Base-by-base conservation (phyloP, 1,140 invertebrate species). In the Bombus pascuorum region DNA sequence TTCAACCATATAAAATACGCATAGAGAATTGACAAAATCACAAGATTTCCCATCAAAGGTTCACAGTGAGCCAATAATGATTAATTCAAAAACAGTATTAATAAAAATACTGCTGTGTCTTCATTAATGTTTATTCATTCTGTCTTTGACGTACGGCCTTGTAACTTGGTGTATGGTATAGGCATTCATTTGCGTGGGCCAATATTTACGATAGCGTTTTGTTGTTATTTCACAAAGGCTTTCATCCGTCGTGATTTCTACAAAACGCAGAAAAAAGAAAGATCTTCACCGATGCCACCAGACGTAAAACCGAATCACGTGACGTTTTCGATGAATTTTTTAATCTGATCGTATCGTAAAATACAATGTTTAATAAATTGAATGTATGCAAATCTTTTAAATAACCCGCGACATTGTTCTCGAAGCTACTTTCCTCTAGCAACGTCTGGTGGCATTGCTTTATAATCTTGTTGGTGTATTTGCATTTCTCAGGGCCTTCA, bases 401-500 rank as follows among this genome's bases (percentile, higher is more conserved):
- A 89, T 77, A 65, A 71, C 82, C 86, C 87, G 87, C 87, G 73
- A 32, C 9, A 59, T 82, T 72, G 28, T 57, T 18, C n/a, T 34
- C 18, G 28, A 81, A 44, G 13, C 71, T 73, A 59, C 37, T 85
- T 89, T 85, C 9, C 65, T 47, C 15, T 59, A 28, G 13, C n/a
- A 81, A 89, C 87, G 86, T 87, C 83, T 85, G 87, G 86, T 79
- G 87, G 86, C 87, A 85, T 76, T 77, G 39, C 66, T 76, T 70
- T 53, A n/a, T 47, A 47, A n/a, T 53, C 53, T 81, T 71, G 59
- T 79, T 81, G 73, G 81, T 87, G 65, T 83, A 72, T 87, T 85
- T 77, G 86, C 88, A 87, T 90, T 83, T 81, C 81, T 81, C 44
- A 77, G 68, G 82, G 73, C 72, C 32, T 76, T 90, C 81, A 77